These are phyloP conservation scores for Brachionus asplanchnoidis DNA, from an alignment of 1,140 invertebrate species.

Conservation along the genomic window DNA sequence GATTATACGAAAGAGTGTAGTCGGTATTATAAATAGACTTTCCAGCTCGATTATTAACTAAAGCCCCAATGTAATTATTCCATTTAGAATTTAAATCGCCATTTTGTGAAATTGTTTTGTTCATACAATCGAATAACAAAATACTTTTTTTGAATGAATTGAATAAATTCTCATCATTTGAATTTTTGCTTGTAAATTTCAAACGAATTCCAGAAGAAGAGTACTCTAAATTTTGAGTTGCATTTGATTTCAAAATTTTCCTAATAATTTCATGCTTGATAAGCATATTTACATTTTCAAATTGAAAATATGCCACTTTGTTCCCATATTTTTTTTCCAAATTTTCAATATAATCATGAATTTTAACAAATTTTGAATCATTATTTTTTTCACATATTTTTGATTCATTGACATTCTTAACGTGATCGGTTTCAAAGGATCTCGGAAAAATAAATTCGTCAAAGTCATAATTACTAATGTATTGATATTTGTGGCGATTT, in stretches of 20 bases:
- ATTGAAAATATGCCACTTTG: not conserved
- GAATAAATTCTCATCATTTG: not conserved
- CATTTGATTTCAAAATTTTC: not conserved
- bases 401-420: not conserved
- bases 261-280: not conserved
- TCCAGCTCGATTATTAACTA: not conserved
- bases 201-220: not conserved
- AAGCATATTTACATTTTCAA: not conserved
- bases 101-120: not conserved
- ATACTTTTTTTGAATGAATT: not conserved
- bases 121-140: not conserved
- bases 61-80: not conserved
- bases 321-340: not conserved
- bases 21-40: too few relatives aligned
- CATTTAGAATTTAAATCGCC: not conserved
- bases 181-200: not conserved
- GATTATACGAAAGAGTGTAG: constrained; percentile 9
- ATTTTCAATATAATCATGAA: not conserved
- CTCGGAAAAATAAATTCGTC: not conserved
- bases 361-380: not conserved
- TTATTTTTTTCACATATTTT: not conserved
- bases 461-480: not conserved
- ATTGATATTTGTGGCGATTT: not conserved
- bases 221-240: not conserved
- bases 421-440: not conserved